A percentile compares a stretch with the other conserved stretches of the same genome.
Conservation (phyloP, 2,113 vertebrate genomes). For the Terrapene triunguis region DNA sequence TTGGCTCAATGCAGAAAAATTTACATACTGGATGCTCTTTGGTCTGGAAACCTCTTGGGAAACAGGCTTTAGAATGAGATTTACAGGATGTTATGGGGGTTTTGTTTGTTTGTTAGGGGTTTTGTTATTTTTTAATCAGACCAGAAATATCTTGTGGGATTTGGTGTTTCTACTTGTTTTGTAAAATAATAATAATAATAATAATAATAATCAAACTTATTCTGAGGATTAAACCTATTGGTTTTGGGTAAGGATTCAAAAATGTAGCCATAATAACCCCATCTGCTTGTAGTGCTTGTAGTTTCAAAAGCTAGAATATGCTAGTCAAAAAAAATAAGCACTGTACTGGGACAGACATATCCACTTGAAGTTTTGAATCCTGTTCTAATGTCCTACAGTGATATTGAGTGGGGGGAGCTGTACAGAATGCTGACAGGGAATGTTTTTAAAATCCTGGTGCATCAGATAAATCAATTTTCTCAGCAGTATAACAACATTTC, state of each 20-base stretch:
- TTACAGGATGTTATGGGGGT: neutral
- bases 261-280: neutral
- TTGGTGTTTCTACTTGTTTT: neutral
- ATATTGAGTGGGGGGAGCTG: neutral
- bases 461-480: conserved; percentile 66
- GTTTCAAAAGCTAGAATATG: neutral
- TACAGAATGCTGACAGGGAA: conserved; percentile 19
- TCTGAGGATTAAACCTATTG: neutral
- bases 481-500: conserved; percentile 57
- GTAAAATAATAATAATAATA: neutral
- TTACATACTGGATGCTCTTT: neutral
- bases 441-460: neutral
- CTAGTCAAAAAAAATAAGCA: neutral
- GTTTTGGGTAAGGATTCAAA: neutral
- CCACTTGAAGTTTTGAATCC: neutral
- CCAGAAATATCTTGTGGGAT: neutral
- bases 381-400: neutral
- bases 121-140: neutral
- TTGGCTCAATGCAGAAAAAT: neutral
- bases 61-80: accelerated
- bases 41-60: neutral
- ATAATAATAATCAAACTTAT: neutral
- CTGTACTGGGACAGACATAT: neutral
- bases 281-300: neutral
- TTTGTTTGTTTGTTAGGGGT: too few relatives aligned